Percentiles rank a stretch among this genome's conserved stretches.
Conservation (phyloP, 2,797 vertebrate genomes). For the Distichodus sexfasciatus region DNA sequence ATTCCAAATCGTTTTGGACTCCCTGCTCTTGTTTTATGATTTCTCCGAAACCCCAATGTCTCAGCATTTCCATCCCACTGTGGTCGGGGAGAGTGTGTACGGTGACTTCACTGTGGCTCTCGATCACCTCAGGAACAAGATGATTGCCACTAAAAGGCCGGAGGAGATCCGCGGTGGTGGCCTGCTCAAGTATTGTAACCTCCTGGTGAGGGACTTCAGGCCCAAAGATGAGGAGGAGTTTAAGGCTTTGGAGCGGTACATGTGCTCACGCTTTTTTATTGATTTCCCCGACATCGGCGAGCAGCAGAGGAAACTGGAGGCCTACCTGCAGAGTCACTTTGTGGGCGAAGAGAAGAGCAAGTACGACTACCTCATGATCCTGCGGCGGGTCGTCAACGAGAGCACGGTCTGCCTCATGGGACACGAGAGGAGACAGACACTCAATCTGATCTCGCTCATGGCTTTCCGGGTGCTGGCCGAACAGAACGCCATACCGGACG, state of each 20-base stretch:
- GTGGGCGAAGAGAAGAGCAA: conserved; percentile 93
- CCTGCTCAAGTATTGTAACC: conserved; percentile 96
- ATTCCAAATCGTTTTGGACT: conserved; percentile 95
- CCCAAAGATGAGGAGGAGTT: conserved; percentile 87
- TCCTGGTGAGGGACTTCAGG: conserved; percentile 88
- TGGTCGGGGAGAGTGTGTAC: conserved; percentile 90
- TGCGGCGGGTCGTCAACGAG: conserved; percentile 91
- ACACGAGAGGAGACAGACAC: conserved; percentile 91
- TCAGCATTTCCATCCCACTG: conserved; percentile 79
- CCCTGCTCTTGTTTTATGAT: conserved; percentile 86
- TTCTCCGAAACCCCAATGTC: conserved; percentile 79
- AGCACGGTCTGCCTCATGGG: conserved; percentile 99
- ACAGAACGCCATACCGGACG: conserved; percentile 90
- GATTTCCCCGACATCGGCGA: conserved; percentile 96
- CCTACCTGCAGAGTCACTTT: conserved; percentile 97
- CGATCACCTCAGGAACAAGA: conserved; percentile 86
- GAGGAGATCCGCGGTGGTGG: conserved; percentile 96
- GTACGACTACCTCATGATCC: conserved; percentile 96
- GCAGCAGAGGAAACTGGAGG: conserved; percentile 93
- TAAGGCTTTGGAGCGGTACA: conserved; percentile 92
- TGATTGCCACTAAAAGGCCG: conserved; percentile 93
- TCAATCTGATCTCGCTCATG: conserved; percentile 91
- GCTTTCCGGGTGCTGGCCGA: conserved; percentile 90
- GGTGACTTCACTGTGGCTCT: conserved; percentile 87
- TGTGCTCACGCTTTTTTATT: conserved; percentile 98